A percentile compares a stretch with the other conserved stretches of the same genome.
Evolutionary conservation across 2,113 vertebrate genomes (phyloP).

Genomic region (Sinocyclocheilus anshuiensis): DNA sequence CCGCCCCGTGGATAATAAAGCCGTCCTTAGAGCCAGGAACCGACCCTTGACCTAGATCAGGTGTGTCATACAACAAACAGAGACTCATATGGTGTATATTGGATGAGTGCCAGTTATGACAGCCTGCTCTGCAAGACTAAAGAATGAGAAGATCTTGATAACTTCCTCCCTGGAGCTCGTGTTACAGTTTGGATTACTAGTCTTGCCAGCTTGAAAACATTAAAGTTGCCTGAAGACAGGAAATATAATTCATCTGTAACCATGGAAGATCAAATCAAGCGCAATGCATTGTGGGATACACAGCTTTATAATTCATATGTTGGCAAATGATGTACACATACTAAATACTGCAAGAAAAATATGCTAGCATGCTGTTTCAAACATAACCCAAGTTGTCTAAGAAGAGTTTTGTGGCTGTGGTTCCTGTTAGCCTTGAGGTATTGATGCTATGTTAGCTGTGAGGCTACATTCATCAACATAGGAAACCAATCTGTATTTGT

Average conservation of each 20-base stretch:
- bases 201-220: slow-evolving; percentile 26
- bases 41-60: slow-evolving; percentile 71
- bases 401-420: neutral
- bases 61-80: slow-evolving; percentile 61
- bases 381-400: neutral
- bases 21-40: slow-evolving; percentile 35
- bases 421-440: neutral
- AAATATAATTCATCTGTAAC: slow-evolving; percentile 4
- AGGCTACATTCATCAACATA: neutral
- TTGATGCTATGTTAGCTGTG: neutral
- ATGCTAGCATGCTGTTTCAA: neutral
- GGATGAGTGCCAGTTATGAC: slow-evolving; percentile 16
- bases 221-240: slow-evolving; percentile 1
- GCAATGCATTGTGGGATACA: neutral
- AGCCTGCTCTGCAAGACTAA: neutral
- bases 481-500: neutral
- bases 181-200: slow-evolving; percentile 26
- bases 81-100: neutral
- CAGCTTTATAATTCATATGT: neutral
- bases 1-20: slow-evolving; percentile 62
- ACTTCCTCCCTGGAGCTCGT: slow-evolving; percentile 14
- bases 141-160: slow-evolving; percentile 17
- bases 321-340: neutral
- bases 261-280: neutral
- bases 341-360: neutral